Evolutionary conservation across 2,888 invertebrate genomes (phyloP), one percentile per base, ranked within the genome.

Genomic region (Spilarctia lutea): DNA sequence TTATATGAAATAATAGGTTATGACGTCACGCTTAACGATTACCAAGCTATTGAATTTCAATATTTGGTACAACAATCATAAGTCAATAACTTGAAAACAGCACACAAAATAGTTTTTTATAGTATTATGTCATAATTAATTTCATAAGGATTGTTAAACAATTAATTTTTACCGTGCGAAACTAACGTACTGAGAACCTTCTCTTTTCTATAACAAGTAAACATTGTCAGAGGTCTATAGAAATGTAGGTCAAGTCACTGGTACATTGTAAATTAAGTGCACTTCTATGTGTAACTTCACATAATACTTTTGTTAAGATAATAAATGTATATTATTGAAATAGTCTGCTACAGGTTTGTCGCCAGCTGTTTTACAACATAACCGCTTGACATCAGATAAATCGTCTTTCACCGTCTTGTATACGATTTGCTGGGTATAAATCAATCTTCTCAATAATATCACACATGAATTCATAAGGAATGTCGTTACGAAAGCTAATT

Each of bases 401-500:
- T 52, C 24, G 1, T 18, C 48, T 48, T 52, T 52, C 20, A 8
- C 8, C 52, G 7, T 24, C 52, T 24, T 20, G 7, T 24, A 52
- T 52, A 52, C 24, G 52, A 52, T 56, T 45, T n/a, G 2, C 52
- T 11, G 24, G 24, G 24, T 52, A 52, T 52, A 3, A 10, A 27
- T 67, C 3, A 39, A 67, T 42, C n/a, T 24, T 42, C 13, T 30
- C 30, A 13, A 65, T 35, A 56, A 76, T 73, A 77, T 35, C 63
- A 76, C 52, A 81, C 56, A 75, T 16, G 69, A 65, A 74, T 65
- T 71, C 67, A 42, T 56, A 67, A 79, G 74, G 77, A 84, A 85
- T 83, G 79, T 76, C 75, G 71, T 79, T 77, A 81, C 76, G 75
- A 79, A 83, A 84, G 72, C 76, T 77, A 81, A 80, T 77, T 77